These are phyloP conservation scores for Oscheius sp. DNA, from an alignment of 2,888 invertebrate genomes.

Conservation along the genomic window DNA sequence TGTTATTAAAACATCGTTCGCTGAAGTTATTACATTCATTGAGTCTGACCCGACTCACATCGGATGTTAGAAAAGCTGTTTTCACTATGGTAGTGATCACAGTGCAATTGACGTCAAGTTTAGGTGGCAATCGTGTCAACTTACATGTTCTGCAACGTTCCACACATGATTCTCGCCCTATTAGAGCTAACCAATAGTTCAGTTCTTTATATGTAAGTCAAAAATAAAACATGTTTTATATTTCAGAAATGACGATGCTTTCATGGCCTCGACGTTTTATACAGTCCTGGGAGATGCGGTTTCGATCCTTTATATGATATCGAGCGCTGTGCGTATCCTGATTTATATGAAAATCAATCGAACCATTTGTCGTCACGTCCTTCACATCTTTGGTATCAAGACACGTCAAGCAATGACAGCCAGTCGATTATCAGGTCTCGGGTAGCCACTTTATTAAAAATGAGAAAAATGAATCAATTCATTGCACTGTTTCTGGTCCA, in stretches of 20 bases:
- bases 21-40: constrained; percentile 39
- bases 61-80: constrained; percentile 54
- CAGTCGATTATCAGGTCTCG: no score
- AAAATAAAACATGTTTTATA: no score
- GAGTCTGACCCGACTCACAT: constrained; percentile 38
- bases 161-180: constrained; percentile 54
- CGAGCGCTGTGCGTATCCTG: constrained; percentile 54
- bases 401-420: background rate
- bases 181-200: constrained; percentile 48
- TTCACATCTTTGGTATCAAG: constrained; percentile 12
- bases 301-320: constrained; percentile 53
- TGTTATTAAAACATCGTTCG: constrained; percentile 31
- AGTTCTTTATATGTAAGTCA: constrained; percentile 43
- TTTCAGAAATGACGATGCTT: constrained; percentile 49
- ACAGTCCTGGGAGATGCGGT: constrained; percentile 58
- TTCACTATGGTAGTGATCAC: constrained; percentile 59
- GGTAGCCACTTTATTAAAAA: no score
- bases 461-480: no score
- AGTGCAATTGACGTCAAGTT: no score
- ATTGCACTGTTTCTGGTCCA: no score
- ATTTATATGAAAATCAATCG: constrained; percentile 60
- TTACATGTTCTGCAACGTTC: constrained; percentile 57
- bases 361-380: constrained; percentile 38
- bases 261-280: constrained; percentile 57
- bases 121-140: constrained; percentile 59